Base-by-base conservation (phyloP, 1,140 invertebrate species). In the Hypsibius dujardini region DNA sequence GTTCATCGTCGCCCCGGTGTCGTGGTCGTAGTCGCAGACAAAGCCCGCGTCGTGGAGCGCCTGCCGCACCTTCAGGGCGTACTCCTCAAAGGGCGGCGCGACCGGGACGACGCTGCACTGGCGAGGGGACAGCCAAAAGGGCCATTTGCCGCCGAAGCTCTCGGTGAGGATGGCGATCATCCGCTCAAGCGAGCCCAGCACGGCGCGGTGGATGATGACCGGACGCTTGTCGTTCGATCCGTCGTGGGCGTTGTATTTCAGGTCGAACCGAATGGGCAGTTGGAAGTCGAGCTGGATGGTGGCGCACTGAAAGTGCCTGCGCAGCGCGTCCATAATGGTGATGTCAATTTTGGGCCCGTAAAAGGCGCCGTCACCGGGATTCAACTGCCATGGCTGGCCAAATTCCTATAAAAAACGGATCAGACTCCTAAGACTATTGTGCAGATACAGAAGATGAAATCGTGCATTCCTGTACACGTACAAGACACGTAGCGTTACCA, bases 321-420 rank as follows among this genome's bases (percentile, higher is more conserved):
- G 86, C 60, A 98, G 79, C 0, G 95, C 95, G 82, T 99, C 96
- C 79, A 84, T 86, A 74, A 99, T 92, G 0, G 90, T 95, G 77
- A 99, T 97, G 81, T 99, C 95, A 77, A 99, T 98, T 84, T 99
- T 99, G 2, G 95, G 95, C 0, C 95, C 95, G 81, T 99, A 99
- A 81, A 99, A 99, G 1, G 95, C 95, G 1, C 96, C 95, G 84
- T 98, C 95, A 1, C 88, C 85, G 46, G 83, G 84, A 78, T 97
- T 97, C 70, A 92, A 78, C 71, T 85, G 86, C 95, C 95, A 98
- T 0, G 87, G 84, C 74, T 85, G 77, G 2, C 90, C 92, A 80
- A 90, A 95, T 47, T 83, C 84, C 78, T 98, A 84, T 56, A 98
- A 83, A 73, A 90, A 56, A 56, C 50, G 7, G 7, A n/a, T 56